Conservation (phyloP, 2,797 vertebrate genomes). For the Falco novaeseelandiae region DNA sequence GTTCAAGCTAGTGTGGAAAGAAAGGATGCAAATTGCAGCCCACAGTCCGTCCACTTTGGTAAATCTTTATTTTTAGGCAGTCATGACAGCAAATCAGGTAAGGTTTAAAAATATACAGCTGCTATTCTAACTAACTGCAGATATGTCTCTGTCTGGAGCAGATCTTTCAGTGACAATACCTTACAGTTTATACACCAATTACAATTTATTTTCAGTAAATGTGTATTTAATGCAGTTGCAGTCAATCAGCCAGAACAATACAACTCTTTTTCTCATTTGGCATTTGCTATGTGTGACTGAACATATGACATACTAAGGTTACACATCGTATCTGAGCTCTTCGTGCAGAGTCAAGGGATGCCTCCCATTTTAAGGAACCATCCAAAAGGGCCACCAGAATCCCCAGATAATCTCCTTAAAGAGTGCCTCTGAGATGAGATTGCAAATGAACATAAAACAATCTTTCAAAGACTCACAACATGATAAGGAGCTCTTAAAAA, state of each 20-base stretch:
- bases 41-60: neutral
- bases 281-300: neutral
- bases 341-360: neutral
- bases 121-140: slow-evolving; percentile 30
- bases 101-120: slow-evolving; percentile 51
- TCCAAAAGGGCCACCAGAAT: neutral
- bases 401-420: neutral
- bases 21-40: neutral
- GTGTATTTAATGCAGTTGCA: neutral
- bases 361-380: neutral
- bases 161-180: neutral
- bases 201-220: neutral
- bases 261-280: neutral
- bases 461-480: neutral
- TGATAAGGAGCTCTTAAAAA: neutral
- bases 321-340: neutral
- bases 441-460: neutral
- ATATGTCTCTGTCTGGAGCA: neutral
- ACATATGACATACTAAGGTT: neutral
- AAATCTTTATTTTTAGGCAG: slow-evolving; percentile 50
- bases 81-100: slow-evolving; percentile 19
- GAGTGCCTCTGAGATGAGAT: neutral
- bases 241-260: neutral
- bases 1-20: neutral
- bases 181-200: neutral